Base-by-base conservation (phyloP, 1,140 invertebrate species). In the Anastatus disparis region DNA sequence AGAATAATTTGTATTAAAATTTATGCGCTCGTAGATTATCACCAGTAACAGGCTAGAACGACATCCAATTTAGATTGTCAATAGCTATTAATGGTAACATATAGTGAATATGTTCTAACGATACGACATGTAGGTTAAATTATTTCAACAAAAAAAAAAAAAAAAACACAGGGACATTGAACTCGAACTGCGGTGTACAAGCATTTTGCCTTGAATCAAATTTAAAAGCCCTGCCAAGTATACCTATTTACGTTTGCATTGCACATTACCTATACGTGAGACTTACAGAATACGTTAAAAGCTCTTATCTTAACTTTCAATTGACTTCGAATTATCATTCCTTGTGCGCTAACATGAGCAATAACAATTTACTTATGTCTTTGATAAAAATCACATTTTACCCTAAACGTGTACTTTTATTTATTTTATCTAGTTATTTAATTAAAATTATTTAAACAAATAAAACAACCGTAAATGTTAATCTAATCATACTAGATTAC, bases 231-330 rank as follows among this genome's bases (percentile, higher is more conserved):
- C 42, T 62, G 67, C 67, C 67, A 70, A 70, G 24, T 62, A n/a
- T n/a, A 44, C 46, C 62, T 70, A 42, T 62, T 70, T 62, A 62
- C 26, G 55, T 52, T n/a, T 59, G 44, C 42, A 38, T 58, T 35
- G 24, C 38, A 38, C 15, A 38, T 55, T 29, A 55, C 26, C 63
- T n/a, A n/a, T n/a, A 55, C 29, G 50, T 40, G 53, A 48, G 26
- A n/a, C n/a, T 58, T 27, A 24, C 35, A 55, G 63, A 65, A 65
- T 55, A 29, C 20, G 24, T 27, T 27, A 17, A 35, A n/a, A 44
- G 2, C 17, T 55, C 27, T 31, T 65, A 38, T 56, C 52, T 31
- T 13, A 31, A 17, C 24, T 58, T 58, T 58, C 31, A 58, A 58
- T 58, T 40, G 52, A 58, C 17, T 46, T 35, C 26, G 12, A 58